phyloP scores from a whole-genome alignment of 2,888 invertebrate species.

The Argyra leucocephala region DNA sequence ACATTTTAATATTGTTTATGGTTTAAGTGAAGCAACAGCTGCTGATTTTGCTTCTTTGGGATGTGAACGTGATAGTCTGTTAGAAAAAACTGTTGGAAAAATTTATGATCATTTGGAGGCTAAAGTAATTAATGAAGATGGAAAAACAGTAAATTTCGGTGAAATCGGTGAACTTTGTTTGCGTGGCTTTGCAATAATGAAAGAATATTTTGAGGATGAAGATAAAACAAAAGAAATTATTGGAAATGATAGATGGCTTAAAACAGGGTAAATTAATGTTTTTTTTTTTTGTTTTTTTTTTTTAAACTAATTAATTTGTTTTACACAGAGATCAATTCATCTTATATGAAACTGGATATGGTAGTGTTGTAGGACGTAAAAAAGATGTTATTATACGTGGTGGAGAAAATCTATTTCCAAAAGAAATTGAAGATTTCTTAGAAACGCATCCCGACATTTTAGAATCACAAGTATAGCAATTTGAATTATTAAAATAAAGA shows the following conservation, averaged over 20 bases:
- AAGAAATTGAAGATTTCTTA: constrained; percentile 66
- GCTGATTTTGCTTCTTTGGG: constrained; percentile 47
- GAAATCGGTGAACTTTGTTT: constrained; percentile 62
- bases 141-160: constrained; percentile 55
- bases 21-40: constrained; percentile 52
- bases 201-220: constrained; percentile 64
- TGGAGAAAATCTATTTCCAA: constrained; percentile 74
- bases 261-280: constrained; percentile 52
- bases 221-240: constrained; percentile 60
- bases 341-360: constrained; percentile 57
- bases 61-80: constrained; percentile 42
- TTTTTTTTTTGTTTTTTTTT: too few species aligned
- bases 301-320: neutral
- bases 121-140: constrained; percentile 52
- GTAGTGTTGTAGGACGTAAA: constrained; percentile 56
- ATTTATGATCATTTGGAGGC: constrained; percentile 50
- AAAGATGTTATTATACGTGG: constrained; percentile 72
- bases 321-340: constrained; percentile 46
- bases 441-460: constrained; percentile 58
- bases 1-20: constrained; percentile 49
- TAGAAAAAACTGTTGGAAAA: constrained; percentile 48
- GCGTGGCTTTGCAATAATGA: constrained; percentile 61
- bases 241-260: constrained; percentile 59
- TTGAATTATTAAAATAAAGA: neutral
- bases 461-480: constrained; percentile 52